A percentile compares a stretch with the other conserved stretches of the same genome.
phyloP scores from a whole-genome alignment of 2,888 invertebrate species.

The Drosophila mimica region DNA sequence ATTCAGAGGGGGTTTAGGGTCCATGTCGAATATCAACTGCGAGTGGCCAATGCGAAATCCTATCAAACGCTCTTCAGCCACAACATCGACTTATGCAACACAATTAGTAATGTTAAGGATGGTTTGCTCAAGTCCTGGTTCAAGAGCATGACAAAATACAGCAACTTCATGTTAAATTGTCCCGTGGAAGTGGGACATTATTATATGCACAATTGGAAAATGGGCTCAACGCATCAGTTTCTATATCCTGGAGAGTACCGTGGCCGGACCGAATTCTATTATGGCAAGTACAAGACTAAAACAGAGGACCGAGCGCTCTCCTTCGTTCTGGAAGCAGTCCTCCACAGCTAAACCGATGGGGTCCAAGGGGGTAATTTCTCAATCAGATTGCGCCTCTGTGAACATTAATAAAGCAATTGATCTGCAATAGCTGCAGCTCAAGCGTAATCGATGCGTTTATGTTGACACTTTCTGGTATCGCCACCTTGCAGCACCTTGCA shows the following conservation, averaged over 20 bases:
- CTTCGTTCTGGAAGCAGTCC: conserved; percentile 1
- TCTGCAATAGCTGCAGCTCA: conserved; percentile 28
- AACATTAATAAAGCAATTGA: conserved; percentile 34
- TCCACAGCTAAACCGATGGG: conserved; percentile 18
- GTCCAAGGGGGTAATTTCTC: neutral
- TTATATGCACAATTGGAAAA: conserved; percentile 63
- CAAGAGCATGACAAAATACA: conserved; percentile 51
- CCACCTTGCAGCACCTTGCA: conserved; percentile 26
- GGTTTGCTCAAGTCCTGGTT: conserved; percentile 64
- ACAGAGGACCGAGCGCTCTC: conserved; percentile 13
- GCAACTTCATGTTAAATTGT: conserved; percentile 71
- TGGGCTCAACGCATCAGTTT: conserved; percentile 54
- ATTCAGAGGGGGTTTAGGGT: conserved; percentile 54
- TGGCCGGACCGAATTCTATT: conserved; percentile 11
- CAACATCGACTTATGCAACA: conserved; percentile 51
- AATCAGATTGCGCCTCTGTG: conserved; percentile 10
- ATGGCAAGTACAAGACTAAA: conserved; percentile 37
- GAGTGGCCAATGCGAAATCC: conserved; percentile 60
- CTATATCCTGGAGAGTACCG: conserved; percentile 45
- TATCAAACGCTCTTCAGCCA: conserved; percentile 62
- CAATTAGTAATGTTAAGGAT: conserved; percentile 50
- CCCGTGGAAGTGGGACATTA: conserved; percentile 61
- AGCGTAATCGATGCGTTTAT: conserved; percentile 67
- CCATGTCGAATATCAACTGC: conserved; percentile 56
- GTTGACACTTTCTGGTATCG: conserved; percentile 60